Base-by-base conservation (phyloP, 1,140 invertebrate genomes). In the Saccostrea cuccullata region DNA sequence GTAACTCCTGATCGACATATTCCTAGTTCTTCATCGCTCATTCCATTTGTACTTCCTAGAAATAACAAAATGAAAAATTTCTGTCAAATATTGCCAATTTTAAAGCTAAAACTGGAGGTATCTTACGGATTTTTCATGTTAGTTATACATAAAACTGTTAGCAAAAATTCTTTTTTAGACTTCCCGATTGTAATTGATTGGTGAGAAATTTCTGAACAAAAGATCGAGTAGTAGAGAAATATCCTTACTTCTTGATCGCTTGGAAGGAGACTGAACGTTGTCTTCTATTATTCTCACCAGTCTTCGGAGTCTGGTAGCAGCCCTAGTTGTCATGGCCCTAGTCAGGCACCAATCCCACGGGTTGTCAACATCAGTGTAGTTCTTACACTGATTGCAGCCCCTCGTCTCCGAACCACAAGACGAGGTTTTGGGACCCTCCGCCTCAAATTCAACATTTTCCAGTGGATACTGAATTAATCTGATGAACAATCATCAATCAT, bases 321-420 rank as follows among this genome's bases (percentile, higher is more conserved):
- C 36, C 3, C 90, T 87, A 11, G 89, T 86, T 20, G 85, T 88
- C 90, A 91, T 91, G 30, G 88, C 86, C 17, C 90, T 77, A n/a
- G 89, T 89, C 9, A 73, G 70, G 84, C 90, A 91, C 89, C 89
- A 90, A 30, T 87, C 83, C 90, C 89, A 90, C 23, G 89, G 87
- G 47, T 91, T 89, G 17, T 40, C 56, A n/a, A 55, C 67, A 40
- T 84, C 84, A 17, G 82, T 82, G n/a, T 36, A 60, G 15, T 47
- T n/a, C 20, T 55, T 23, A 77, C 90, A 90, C 9, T 86, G 64
- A 17, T 67, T 89, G 85, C 90, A 90, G 23, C 56, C 85, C 55
- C 90, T 86, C 15, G 88, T 89, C 17, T 23, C 15, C 20, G 83
- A 30, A 12, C 90, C 88, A 82, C 90, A 90, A 20, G 60, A 55